Percentiles rank a stretch among this genome's conserved stretches.
Evolutionary conservation across 2,113 vertebrate genomes (phyloP).

Genomic region (Burhinus bistriatus): DNA sequence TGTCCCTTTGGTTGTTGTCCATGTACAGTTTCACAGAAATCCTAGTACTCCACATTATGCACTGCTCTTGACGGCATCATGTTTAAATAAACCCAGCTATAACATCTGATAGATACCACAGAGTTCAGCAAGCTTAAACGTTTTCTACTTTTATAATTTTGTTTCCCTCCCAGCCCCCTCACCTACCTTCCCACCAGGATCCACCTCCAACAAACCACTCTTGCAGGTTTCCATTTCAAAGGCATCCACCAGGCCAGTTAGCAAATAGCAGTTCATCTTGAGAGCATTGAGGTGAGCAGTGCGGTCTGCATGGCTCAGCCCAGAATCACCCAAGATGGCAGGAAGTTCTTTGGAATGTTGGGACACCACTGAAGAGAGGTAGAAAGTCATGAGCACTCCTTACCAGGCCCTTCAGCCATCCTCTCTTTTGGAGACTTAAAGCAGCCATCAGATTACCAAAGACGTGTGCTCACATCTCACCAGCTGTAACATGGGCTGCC

Average conservation of each 20-base stretch:
- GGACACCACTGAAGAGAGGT: conserved; percentile 76
- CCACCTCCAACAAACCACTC: conserved; percentile 72
- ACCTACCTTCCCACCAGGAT: conserved; percentile 73
- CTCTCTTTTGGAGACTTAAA: background rate
- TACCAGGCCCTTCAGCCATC: background rate
- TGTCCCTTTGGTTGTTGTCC: background rate
- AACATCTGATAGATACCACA: background rate
- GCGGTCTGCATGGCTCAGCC: conserved; percentile 73
- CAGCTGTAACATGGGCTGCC: background rate
- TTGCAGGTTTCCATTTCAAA: conserved; percentile 83
- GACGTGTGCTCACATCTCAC: conserved; percentile 77
- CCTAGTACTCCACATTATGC: background rate
- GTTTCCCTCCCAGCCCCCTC: background rate
- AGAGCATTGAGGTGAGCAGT: conserved; percentile 85
- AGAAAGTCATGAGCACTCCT: background rate
- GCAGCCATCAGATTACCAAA: conserved; percentile 86
- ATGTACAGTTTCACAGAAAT: background rate
- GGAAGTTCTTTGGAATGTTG: conserved; percentile 83
- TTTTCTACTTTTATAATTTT: background rate
- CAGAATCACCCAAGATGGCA: conserved; percentile 68
- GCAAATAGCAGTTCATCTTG: conserved; percentile 93
- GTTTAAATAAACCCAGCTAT: background rate
- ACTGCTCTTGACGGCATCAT: background rate
- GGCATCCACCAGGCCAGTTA: conserved; percentile 83
- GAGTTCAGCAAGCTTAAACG: background rate